Evolutionary conservation across 2,888 invertebrate genomes (phyloP), one percentile per base, ranked within the genome.

Genomic region (Drosophila macrothrix): DNA sequence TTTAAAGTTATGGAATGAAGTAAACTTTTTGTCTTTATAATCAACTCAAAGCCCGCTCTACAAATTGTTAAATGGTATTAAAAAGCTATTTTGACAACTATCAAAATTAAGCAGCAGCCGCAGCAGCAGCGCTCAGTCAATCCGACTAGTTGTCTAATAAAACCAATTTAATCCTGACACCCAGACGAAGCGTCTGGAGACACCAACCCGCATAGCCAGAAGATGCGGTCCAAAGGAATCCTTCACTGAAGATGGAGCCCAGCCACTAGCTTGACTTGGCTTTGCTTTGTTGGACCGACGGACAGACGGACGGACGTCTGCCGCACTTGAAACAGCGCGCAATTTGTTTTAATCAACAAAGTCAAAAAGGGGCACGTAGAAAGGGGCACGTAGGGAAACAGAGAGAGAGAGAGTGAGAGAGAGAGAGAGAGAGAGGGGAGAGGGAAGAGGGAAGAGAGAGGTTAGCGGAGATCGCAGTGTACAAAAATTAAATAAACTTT

Each of bases 331-430:
- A 83, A 83, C 80, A 77, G 77, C 83, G 82, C 87, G 76, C 89
- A 87, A 87, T 87, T 87, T 87, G 87, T 89, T 89, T 87, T 87
- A 87, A 87, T 87, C 87, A 87, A 87, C 89, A 84, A 89, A 87
- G 82, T 88, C 85, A 84, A 83, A 88, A 88, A 82, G 72, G 62
- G 63, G 67, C 80, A 69, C 73, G 67, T 73, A 71, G 64, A 29
- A 54, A 50, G 58, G 39, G 55, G 28, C 55, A 56, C 55, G 55
- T 39, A 56, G n/a, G n/a, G 14, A 7, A 39, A 14, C 28, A 56
- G n/a, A 39, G 4, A 4, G 28, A 14, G 39, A 50, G 2, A 46
- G 25, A 1, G 16, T 4, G 14, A n/a, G 10, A 12, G 28, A 6
- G 49, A n/a, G n/a, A n/a, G n/a, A n/a, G n/a, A n/a, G n/a, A n/a